Evolutionary conservation across 2,888 invertebrate genomes (phyloP).

Genomic region (Lasioglossum villosulum): DNA sequence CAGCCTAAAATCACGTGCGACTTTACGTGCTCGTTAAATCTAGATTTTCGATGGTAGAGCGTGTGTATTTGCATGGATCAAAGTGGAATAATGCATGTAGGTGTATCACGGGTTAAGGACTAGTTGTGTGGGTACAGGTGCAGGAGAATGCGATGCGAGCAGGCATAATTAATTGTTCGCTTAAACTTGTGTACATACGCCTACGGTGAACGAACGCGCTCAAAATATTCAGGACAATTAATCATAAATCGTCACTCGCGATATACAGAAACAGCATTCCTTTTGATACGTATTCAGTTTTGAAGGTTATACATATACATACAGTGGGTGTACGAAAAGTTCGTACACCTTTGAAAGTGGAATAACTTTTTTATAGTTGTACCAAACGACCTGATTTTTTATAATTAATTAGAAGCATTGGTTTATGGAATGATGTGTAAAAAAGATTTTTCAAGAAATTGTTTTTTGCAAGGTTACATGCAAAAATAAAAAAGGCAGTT

Average conservation of each 20-base stretch:
- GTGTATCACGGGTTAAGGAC: slow-evolving; percentile 46
- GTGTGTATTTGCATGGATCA: slow-evolving; percentile 43
- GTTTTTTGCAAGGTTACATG: too few relatives aligned
- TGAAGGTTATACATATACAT: background rate
- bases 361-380: too few relatives aligned
- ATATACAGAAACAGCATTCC: background rate
- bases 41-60: slow-evolving; percentile 31
- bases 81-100: slow-evolving; percentile 49
- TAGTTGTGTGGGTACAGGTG: slow-evolving; percentile 53
- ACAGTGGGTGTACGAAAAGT: too few relatives aligned
- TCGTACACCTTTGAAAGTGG: too few relatives aligned
- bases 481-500: too few relatives aligned
- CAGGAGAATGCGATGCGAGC: slow-evolving; percentile 45
- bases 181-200: slow-evolving; percentile 5
- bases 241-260: background rate
- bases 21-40: slow-evolving; percentile 40
- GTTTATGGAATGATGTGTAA: too few relatives aligned
- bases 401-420: too few relatives aligned
- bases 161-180: slow-evolving; percentile 56
- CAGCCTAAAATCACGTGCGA: slow-evolving; percentile 28
- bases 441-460: too few relatives aligned
- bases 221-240: slow-evolving; percentile 48
- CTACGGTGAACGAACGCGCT: slow-evolving; percentile 11
- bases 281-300: background rate
- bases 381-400: too few relatives aligned